Conservation (phyloP, 92 coral and sea anemone genomes). For the Palythoa caribaeorum region DNA sequence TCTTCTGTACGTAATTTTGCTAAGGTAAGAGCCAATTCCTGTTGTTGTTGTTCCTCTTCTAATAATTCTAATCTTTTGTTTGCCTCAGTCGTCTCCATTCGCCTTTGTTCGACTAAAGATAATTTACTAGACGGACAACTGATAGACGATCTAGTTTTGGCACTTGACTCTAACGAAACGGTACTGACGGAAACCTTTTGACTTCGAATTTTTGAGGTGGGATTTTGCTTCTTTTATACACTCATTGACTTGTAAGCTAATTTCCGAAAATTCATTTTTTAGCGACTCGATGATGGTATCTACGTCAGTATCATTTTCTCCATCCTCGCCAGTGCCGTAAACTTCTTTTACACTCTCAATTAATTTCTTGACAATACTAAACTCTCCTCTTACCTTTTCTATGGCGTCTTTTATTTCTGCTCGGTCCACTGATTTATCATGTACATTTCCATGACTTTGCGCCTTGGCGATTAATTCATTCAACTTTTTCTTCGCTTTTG, state of each 20-base stretch:
- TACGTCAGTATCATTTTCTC: too few species aligned
- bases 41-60: background rate
- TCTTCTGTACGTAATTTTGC: background rate
- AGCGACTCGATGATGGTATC: too few species aligned
- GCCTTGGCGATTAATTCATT: slow-evolving; percentile 6
- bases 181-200: background rate
- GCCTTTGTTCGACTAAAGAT: background rate
- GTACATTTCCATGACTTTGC: background rate
- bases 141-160: background rate
- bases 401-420: too few species aligned
- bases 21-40: background rate
- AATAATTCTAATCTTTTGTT: background rate
- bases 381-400: too few species aligned
- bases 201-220: background rate
- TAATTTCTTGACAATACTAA: too few species aligned
- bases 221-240: slow-evolving; percentile 13
- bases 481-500: slow-evolving; percentile 24
- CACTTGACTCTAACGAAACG: background rate
- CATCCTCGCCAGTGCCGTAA: too few species aligned
- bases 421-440: too few species aligned
- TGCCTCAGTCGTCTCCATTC: slow-evolving; percentile 13
- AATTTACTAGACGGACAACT: background rate
- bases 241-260: slow-evolving; percentile 4
- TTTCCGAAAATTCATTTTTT: too few species aligned
- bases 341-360: too few species aligned